Percentiles rank a stretch among this genome's conserved stretches.
These are phyloP conservation scores for Panthera uncia DNA, from an alignment of 2,113 vertebrate genomes.

Conservation along the genomic window DNA sequence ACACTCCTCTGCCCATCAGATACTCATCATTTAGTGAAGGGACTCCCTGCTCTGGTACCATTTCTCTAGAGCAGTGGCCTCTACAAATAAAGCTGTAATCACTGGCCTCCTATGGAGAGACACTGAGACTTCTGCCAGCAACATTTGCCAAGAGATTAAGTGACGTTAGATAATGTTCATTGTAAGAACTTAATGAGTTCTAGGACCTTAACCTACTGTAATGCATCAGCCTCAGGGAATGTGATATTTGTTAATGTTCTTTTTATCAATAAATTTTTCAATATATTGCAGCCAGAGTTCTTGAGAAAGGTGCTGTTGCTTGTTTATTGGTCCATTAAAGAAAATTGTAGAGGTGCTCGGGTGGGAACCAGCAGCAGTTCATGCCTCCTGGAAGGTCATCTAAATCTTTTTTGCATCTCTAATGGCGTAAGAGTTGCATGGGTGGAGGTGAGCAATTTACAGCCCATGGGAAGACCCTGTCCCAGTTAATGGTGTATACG, in stretches of 20 bases:
- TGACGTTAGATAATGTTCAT: background rate
- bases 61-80: background rate
- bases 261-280: background rate
- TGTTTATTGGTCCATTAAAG: background rate
- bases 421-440: background rate
- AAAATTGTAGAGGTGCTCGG: background rate
- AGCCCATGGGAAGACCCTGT: background rate
- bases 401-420: background rate
- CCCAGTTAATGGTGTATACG: background rate
- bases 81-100: background rate
- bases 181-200: background rate
- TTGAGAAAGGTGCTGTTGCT: background rate
- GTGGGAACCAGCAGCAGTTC: background rate
- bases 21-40: background rate
- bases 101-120: background rate
- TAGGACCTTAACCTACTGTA: background rate
- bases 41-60: background rate
- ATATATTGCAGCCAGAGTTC: background rate
- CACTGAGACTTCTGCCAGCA: background rate
- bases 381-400: background rate
- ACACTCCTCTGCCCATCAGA: background rate
- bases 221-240: background rate
- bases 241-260: background rate
- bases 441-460: background rate
- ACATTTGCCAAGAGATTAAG: background rate